Percentiles rank a stretch among this genome's conserved stretches.
Evolutionary conservation across 2,797 vertebrate genomes (phyloP).

Genomic region (Corythornis leucogaster): DNA sequence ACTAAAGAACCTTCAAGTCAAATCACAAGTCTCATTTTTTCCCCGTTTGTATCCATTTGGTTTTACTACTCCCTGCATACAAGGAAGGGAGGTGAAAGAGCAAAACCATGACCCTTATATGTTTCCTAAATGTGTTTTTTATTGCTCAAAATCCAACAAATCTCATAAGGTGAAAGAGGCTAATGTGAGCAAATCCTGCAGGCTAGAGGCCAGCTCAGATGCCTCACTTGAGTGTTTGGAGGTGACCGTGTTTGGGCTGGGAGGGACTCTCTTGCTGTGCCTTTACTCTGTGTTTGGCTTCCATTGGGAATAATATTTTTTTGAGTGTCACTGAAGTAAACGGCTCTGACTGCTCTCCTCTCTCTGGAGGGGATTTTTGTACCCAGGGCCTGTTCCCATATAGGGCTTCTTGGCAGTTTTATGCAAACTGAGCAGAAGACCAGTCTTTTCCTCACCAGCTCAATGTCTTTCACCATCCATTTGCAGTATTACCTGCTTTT

Average conservation of each 20-base stretch:
- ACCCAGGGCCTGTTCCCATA: fast-evolving
- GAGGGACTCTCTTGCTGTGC: neutral
- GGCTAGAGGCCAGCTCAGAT: neutral
- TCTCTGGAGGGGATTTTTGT: neutral
- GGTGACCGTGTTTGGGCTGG: neutral
- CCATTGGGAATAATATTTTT: neutral
- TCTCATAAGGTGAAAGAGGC: neutral
- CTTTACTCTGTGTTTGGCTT: neutral
- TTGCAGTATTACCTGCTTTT: neutral
- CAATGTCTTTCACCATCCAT: neutral
- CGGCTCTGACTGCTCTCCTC: neutral
- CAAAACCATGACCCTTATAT: slow-evolving; percentile 1
- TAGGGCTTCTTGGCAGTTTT: neutral
- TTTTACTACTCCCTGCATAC: slow-evolving; percentile 4
- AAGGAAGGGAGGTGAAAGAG: slow-evolving; percentile 19
- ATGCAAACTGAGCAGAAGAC: neutral
- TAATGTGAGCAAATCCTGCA: neutral
- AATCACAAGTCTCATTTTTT: neutral
- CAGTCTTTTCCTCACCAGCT: neutral
- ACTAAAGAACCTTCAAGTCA: neutral
- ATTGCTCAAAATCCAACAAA: slow-evolving; percentile 51
- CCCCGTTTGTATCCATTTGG: slow-evolving; percentile 1
- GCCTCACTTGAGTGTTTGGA: fast-evolving
- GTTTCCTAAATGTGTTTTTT: slow-evolving; percentile 42
- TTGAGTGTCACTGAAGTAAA: neutral